Base-by-base conservation (phyloP, 2,888 invertebrate species). In the Camponotus fellah region DNA sequence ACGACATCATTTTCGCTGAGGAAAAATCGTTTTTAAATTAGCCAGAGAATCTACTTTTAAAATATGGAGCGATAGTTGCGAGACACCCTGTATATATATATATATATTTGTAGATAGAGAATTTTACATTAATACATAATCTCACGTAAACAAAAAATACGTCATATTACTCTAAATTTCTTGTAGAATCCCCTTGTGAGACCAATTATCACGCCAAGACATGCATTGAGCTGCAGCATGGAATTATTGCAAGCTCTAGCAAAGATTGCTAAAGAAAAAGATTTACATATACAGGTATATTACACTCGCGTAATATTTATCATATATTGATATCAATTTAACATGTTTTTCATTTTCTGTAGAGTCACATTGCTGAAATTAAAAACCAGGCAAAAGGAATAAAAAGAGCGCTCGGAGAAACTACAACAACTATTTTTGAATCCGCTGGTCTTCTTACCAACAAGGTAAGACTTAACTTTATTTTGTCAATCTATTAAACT, bases 311-410 rank as follows among this genome's bases (percentile, higher is more conserved):
- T 26, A 26, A 26, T 26, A 26, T 26, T 26, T 2, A 2, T 26
- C 26, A 26, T 2, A 26, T 26, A 26, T 26, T 26, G 26, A 21
- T 34, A 34, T 66, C 56, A 46, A 49, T 66, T 46, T 4, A 66
- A 64, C 60, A 65, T 68, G 17, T 83, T 88, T 40, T 4, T 53
- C 4, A 26, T 53, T 65, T 21, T 64, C 2, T 3, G 2, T 95
- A 98, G 97, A 98, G 97, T 76, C 99, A 99, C 93, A 96, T 99
- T 83, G 97, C 98, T 32, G 99, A 99, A 95, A 98, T 97, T 92
- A 86, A 95, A 32, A 95, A 96, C 6, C 99, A 99, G 96, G 95
- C 98, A 74, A 95, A 96, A 85, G 95, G 96, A 92, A 97, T 98
- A 0, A 95, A 96, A 84, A 91, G 96, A 66, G 92, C 95, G 0